Conservation (phyloP, 2,888 invertebrate species). For the Seira ritae region DNA sequence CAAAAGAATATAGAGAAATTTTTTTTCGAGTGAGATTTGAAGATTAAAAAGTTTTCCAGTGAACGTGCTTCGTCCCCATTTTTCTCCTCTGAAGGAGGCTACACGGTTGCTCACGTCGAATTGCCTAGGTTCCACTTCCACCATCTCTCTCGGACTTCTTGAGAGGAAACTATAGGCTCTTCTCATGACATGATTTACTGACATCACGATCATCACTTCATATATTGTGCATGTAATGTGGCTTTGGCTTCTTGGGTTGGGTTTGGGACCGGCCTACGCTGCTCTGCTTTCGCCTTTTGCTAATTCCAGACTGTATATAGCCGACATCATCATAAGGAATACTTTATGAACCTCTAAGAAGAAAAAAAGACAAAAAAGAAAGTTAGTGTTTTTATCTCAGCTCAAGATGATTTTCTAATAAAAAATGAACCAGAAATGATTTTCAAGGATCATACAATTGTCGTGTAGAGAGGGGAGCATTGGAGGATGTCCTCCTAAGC, state of each 20-base stretch:
- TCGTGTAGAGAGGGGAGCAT: too few species aligned
- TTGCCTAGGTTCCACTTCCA: background rate
- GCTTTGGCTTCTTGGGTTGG: background rate
- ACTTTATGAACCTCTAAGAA: background rate
- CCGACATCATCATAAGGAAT: background rate
- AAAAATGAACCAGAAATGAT: too few species aligned
- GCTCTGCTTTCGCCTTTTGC: too few species aligned
- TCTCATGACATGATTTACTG: constrained; percentile 50
- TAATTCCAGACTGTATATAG: too few species aligned
- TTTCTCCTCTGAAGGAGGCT: background rate
- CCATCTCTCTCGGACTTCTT: background rate
- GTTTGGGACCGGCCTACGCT: too few species aligned
- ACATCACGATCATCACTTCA: constrained; percentile 48
- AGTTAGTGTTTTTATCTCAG: too few species aligned
- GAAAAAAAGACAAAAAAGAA: too few species aligned
- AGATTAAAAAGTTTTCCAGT: constrained; percentile 47
- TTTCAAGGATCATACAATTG: too few species aligned
- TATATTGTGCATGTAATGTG: constrained; percentile 1
- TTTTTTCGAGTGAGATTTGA: constrained; percentile 41
- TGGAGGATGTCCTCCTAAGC: too few species aligned
- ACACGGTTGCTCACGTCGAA: background rate
- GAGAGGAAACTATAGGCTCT: constrained; percentile 9
- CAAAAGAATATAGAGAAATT: constrained; percentile 50
- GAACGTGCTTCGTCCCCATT: constrained; percentile 13
- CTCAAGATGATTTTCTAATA: too few species aligned